Percentiles rank a stretch among this genome's conserved stretches.
phyloP scores from a whole-genome alignment of 2,113 vertebrate species.

The Limanda limanda region DNA sequence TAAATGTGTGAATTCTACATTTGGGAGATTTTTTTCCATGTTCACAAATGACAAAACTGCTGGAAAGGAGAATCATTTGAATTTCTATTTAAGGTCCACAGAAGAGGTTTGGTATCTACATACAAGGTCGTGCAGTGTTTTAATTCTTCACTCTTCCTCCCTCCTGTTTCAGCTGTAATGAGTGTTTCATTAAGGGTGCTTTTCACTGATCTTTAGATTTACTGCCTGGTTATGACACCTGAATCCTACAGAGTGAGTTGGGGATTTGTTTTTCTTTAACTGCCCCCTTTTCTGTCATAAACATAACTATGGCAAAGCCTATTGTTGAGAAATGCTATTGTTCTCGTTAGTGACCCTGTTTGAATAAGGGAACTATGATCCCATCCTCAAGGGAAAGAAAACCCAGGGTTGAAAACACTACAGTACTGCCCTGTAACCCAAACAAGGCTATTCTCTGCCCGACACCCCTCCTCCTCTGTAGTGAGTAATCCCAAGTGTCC shows the following conservation, averaged over 20 bases:
- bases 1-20: conserved; percentile 19
- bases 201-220: conserved; percentile 85
- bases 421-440: conserved; percentile 18
- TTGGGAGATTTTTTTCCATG: conserved; percentile 26
- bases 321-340: conserved; percentile 7
- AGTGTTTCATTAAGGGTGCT: conserved; percentile 60
- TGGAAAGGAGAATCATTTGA: neutral
- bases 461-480: conserved; percentile 78
- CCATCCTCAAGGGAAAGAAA: neutral
- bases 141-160: conserved; percentile 57
- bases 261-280: conserved; percentile 38
- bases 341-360: neutral
- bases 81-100: conserved; percentile 18
- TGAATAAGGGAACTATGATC: conserved; percentile 24
- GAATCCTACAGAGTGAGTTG: conserved; percentile 85
- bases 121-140: conserved; percentile 35
- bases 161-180: conserved; percentile 59
- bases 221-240: conserved; percentile 85
- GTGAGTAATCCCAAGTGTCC: conserved; percentile 85
- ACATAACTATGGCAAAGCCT: conserved; percentile 4
- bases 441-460: conserved; percentile 41
- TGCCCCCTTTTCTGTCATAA: conserved; percentile 11
- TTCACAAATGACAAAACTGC: conserved; percentile 18
- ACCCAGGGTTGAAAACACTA: conserved; percentile 17
- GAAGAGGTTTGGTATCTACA: conserved; percentile 19